phyloP scores from a whole-genome alignment of 2,113 vertebrate species.

The Xenopus laevis region DNA sequence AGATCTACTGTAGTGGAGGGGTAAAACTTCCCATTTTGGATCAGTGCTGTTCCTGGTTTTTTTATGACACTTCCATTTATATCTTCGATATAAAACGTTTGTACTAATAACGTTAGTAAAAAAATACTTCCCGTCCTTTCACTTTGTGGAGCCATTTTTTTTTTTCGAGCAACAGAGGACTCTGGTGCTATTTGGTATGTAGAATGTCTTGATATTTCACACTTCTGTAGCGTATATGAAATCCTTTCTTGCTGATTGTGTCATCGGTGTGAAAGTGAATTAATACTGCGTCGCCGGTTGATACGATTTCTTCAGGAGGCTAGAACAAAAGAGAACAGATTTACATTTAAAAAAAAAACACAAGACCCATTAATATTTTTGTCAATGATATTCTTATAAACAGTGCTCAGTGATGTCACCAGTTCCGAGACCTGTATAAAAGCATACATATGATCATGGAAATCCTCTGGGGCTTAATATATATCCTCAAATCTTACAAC shows the following conservation, averaged over 20 bases:
- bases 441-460: no score
- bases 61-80: slow-evolving; percentile 47
- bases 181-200: slow-evolving; percentile 82
- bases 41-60: slow-evolving; percentile 48
- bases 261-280: slow-evolving; percentile 96
- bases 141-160: slow-evolving; percentile 32
- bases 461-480: no score
- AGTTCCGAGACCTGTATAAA: no score
- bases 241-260: slow-evolving; percentile 99
- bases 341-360: no score
- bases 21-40: slow-evolving; percentile 33
- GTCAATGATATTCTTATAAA: no score
- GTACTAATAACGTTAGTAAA: slow-evolving; percentile 54
- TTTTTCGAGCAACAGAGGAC: slow-evolving; percentile 50
- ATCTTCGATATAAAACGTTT: slow-evolving; percentile 57
- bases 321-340: slow-evolving; percentile 44
- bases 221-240: slow-evolving; percentile 95
- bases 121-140: slow-evolving; percentile 48
- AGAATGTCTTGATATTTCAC: slow-evolving; percentile 85
- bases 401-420: no score
- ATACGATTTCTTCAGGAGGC: slow-evolving; percentile 93
- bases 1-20: slow-evolving; percentile 34
- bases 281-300: slow-evolving; percentile 78
- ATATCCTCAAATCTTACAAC: no score
- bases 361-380: no score